A percentile compares a stretch with the other conserved stretches of the same genome.
phyloP scores from a whole-genome alignment of 1,140 invertebrate species.

The Neodiprion virginianus region DNA sequence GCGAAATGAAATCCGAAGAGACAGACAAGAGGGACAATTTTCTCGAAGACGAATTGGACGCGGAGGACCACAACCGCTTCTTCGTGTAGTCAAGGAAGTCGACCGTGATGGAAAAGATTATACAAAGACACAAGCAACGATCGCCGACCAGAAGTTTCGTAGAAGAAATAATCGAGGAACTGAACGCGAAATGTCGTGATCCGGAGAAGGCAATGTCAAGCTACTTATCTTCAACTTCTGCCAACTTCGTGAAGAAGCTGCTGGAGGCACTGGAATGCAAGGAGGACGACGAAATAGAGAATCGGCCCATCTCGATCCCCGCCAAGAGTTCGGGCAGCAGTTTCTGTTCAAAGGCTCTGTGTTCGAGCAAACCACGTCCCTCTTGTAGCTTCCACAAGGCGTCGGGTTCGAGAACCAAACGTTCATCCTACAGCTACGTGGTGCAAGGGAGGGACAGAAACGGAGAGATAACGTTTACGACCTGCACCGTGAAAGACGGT shows the following conservation, averaged over 20 bases:
- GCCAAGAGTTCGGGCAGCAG: conserved; percentile 25
- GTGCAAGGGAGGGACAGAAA: too few species aligned
- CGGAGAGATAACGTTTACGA: too few species aligned
- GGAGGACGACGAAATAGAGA: neutral
- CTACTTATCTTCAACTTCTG: neutral
- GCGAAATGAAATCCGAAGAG: neutral
- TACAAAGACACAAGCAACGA: conserved; percentile 8
- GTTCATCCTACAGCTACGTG: too few species aligned
- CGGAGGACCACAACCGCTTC: neutral
- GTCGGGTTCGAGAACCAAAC: too few species aligned
- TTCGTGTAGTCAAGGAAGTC: neutral
- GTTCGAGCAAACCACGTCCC: too few species aligned
- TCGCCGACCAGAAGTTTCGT: conserved; percentile 14
- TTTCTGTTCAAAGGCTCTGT: conserved; percentile 14
- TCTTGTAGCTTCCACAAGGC: too few species aligned
- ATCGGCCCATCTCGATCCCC: conserved; percentile 15
- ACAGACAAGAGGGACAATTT: neutral
- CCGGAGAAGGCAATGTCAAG: neutral
- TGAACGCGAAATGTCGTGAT: conserved; percentile 19
- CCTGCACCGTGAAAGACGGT: too few species aligned
- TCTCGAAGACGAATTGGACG: neutral
- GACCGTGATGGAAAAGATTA: conserved; percentile 9
- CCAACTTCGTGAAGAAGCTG: conserved; percentile 28
- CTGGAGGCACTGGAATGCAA: conserved; percentile 26
- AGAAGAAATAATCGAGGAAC: conserved; percentile 25